Evolutionary conservation across 2,797 vertebrate genomes (phyloP), one percentile per base, ranked within the genome.

Genomic region (Cuculus canorus): DNA sequence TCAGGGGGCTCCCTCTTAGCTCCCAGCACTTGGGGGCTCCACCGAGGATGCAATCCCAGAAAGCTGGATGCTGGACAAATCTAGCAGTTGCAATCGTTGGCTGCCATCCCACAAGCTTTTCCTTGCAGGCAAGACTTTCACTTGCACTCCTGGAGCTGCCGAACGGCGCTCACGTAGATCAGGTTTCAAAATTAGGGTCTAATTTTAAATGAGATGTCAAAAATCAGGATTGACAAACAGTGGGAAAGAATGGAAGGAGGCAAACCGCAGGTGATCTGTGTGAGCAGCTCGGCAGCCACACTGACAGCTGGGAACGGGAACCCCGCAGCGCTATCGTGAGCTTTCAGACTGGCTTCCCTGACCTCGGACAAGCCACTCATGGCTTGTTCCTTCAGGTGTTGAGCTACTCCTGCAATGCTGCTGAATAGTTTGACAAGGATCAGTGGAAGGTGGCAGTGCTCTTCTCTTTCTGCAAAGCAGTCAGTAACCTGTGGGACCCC

Each of bases 191-290:
- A 81, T 69, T 64, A 65, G 79, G 82, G 56, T 47, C 90, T 93
- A 47, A 80, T 95, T 95, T 93, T 88, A 91, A 95, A 80, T 60
- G 76, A 94, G 81, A 95, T 75, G 91, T 95, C 93, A 92, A 91
- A 89, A 61, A 4, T 7, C 2, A 15, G 33, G 86, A 6, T 57
- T 87, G 92, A 72, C 93, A 75, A 83, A 28, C 77, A 45, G 83
- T 32, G 79, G 84, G 81, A 64, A 83, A 52, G 85, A 18, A 45
- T 66, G 78, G 27, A 28, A 65, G 32, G 64, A 81, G 76, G 86
- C 79, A 15, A 32, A 47, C 8, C 69, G 11, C 64, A 53, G 90
- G 84, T 92, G 80, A 71, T 57, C 37, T 14, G 1, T 22, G 78
- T 1, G 71, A 88, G n/a, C 37, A 68, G 90, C 71, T 65, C 43